A percentile compares a stretch with the other conserved stretches of the same genome.
phyloP scores from a whole-genome alignment of 1,140 invertebrate species.

The Bactericera cockerelli region DNA sequence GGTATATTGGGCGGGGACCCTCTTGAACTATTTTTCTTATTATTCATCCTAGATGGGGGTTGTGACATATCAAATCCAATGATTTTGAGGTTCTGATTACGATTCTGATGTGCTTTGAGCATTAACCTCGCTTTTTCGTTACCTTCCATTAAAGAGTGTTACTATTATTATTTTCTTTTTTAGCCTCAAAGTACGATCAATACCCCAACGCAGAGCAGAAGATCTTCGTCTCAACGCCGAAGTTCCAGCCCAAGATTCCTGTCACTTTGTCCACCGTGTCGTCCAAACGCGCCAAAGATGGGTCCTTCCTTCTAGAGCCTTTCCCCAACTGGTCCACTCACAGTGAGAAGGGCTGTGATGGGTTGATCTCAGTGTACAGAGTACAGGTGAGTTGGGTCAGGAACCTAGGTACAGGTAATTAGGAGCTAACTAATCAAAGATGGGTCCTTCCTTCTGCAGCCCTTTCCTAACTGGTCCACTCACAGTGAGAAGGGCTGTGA shows the following conservation, averaged over 20 bases:
- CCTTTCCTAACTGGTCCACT: conserved; percentile 24
- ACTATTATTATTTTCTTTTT: too few relatives aligned
- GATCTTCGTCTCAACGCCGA: conserved; percentile 23
- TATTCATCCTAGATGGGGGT: too few relatives aligned
- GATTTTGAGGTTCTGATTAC: too few relatives aligned
- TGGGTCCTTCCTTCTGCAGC: conserved; percentile 19
- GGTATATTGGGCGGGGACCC: too few relatives aligned
- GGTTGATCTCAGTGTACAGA: conserved; percentile 23
- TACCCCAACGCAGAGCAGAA: neutral
- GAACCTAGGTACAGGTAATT: neutral
- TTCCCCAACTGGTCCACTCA: conserved; percentile 24
- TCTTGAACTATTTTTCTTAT: too few relatives aligned
- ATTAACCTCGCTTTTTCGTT: too few relatives aligned
- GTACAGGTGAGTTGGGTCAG: conserved; percentile 20
- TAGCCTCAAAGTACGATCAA: too few relatives aligned
- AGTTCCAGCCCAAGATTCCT: conserved; percentile 21
- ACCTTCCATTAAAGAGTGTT: too few relatives aligned
- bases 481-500: conserved; percentile 20
- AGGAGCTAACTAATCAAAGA: neutral
- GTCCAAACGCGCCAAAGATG: neutral
- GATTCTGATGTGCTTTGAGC: too few relatives aligned
- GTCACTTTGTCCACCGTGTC: conserved; percentile 23
- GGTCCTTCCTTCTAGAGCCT: conserved; percentile 19
- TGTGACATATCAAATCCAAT: too few relatives aligned
- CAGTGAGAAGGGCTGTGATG: conserved; percentile 20